Base-by-base conservation (phyloP, 2,888 invertebrate genomes). In the Xanthostigma xanthostigma region DNA sequence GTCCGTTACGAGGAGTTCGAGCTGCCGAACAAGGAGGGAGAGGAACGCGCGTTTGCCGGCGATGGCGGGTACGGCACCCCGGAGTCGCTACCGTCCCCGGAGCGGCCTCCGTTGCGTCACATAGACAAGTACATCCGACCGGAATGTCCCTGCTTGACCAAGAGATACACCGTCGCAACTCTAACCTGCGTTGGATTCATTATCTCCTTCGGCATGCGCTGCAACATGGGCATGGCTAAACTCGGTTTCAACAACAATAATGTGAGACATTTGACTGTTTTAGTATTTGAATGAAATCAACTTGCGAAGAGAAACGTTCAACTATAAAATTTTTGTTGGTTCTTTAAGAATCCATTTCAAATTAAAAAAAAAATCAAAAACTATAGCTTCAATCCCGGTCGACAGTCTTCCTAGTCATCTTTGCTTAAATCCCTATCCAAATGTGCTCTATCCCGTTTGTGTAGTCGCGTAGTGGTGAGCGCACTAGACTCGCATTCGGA, bases 141-240 rank as follows among this genome's bases (percentile, higher is more conserved):
- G 35, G 89, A 92, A 69, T 84, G 84, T 61, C 90, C 91, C 0
- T 90, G 90, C 63, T 70, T 93, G 58, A 79, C 78, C 55, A 89
- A 91, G 62, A 79, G 93, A 55, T 91, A 84, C 68, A 92, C 92
- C 11, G 84, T 91, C 53, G 89, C 91, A 48, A 67, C 88, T 53
- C 76, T 92, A 62, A 88, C 90, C 13, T 90, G 90, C 64, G 64
- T 89, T 61, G 91, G 93, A 49, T 93, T 93, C 69, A 80, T 93
- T 67, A 92, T 93, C 63, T 91, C 91, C 68, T 93, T 94, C 63
- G 98, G 98, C 13, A 98, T 98, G 83, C 80, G 98, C 50, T 96
- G 95, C 69, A 98, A 97, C 71, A 91, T 98, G 88, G 93, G 96
- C 48, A 93, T 97, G 69, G 96, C 97, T 43, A 93, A 95, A 67